Base-by-base conservation (phyloP, 2,888 invertebrate genomes). In the Eupeodes luniger region DNA sequence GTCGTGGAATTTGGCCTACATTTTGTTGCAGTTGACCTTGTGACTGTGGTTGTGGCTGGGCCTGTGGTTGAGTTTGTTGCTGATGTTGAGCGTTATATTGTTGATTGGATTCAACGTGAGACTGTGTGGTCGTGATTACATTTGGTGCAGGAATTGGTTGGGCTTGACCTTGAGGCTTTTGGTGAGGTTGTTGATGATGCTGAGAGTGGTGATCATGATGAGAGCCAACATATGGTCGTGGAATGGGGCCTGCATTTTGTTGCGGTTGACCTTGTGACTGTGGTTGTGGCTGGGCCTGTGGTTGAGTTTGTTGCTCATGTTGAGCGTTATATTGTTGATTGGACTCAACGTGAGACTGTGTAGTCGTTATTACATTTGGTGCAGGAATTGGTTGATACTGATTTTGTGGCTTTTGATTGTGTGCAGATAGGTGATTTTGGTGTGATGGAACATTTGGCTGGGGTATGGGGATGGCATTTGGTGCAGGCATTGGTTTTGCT, bases 271-370 rank as follows among this genome's bases (percentile, higher is more conserved):
- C 4, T 49, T 14, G 49, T 49, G 49, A 4, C 12, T 4, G 2
- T 14, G 49, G n/a, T 40, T 78, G 78, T 36, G 5, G 27, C 27
- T 1, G 27, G 19, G 19, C 12, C 11, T 49, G 49, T 49, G 12
- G 49, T 49, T 49, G 14, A 14, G 7, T 4, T 34, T 47, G 34
- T 36, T 47, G 49, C 5, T 47, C n/a, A 16, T 11, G 34, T 16
- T 61, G 19, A 11, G 7, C 59, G 47, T 72, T 59, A 47, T 11
- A 47, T 57, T 57, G 55, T 40, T 12, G 57, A 44, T 72, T 40
- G 27, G 27, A 27, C 11, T 16, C 34, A 9, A 76, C n/a, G 2
- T 4, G 16, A 14, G 36, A 44, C 16, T 5, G 5, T 53, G 53
- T n/a, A 4, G 55, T 10, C 11, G 16, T 62, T 19, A 6, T 0